A percentile compares a stretch with the other conserved stretches of the same genome.
phyloP scores from a whole-genome alignment of 2,888 invertebrate genomes.

The Latrodectus hesperus region DNA sequence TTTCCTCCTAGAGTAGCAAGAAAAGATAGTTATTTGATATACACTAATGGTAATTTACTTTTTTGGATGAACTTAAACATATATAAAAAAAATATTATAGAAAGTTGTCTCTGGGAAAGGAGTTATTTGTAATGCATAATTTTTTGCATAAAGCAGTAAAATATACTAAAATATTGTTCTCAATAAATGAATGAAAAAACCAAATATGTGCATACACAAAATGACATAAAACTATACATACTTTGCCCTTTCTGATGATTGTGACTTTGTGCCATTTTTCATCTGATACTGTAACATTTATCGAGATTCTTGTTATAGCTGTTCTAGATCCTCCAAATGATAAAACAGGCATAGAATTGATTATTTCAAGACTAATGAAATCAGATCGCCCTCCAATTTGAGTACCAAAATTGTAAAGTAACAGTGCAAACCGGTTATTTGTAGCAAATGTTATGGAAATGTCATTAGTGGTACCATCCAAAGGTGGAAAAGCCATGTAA shows the following conservation, averaged over 20 bases:
- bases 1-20: no score
- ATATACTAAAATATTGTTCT: conserved; percentile 4
- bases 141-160: background rate
- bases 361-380: conserved; percentile 92
- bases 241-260: conserved; percentile 91
- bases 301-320: conserved; percentile 85
- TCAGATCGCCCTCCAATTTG: conserved; percentile 92
- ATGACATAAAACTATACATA: conserved; percentile 78
- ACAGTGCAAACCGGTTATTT: conserved; percentile 86
- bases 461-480: conserved; percentile 92
- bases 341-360: conserved; percentile 88
- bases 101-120: no score
- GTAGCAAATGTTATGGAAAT: conserved; percentile 89
- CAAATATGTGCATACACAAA: background rate
- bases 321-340: conserved; percentile 92
- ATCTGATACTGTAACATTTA: conserved; percentile 83
- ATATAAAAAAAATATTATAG: no score
- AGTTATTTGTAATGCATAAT: no score
- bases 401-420: conserved; percentile 93
- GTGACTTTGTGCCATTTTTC: conserved; percentile 94
- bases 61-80: no score
- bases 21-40: no score
- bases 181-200: background rate
- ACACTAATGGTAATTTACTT: no score
- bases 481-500: conserved; percentile 88